Conservation (phyloP, 1,140 invertebrate genomes). For the Dendroctonus ponderosae region DNA sequence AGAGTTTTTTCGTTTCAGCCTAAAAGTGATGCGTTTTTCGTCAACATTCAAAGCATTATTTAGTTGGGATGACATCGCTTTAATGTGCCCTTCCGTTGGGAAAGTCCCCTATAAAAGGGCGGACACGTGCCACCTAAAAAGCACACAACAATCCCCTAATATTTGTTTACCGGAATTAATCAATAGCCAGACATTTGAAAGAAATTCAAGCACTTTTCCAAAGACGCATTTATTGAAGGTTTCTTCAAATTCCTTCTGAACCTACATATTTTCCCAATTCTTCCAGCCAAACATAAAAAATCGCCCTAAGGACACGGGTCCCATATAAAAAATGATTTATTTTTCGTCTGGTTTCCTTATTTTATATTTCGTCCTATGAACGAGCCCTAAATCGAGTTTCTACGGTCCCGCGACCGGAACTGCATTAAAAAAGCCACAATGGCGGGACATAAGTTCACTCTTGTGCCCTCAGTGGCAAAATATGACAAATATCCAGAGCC, state of each 20-base stretch:
- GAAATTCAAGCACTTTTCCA: too few species aligned
- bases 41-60: background rate
- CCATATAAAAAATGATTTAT: slow-evolving; percentile 3
- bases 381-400: slow-evolving; percentile 3
- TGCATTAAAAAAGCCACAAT: slow-evolving; percentile 29
- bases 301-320: too few species aligned
- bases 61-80: slow-evolving; percentile 7
- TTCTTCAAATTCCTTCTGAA: too few species aligned
- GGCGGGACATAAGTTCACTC: slow-evolving; percentile 23
- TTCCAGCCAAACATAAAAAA: too few species aligned
- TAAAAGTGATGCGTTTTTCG: too few species aligned
- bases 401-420: slow-evolving; percentile 19
- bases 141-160: background rate
- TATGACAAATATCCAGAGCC: slow-evolving; percentile 16
- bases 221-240: too few species aligned
- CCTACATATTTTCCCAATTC: too few species aligned
- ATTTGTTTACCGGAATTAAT: too few species aligned
- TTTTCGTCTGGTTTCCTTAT: slow-evolving; percentile 4
- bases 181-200: too few species aligned
- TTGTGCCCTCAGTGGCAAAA: slow-evolving; percentile 24
- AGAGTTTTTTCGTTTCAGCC: too few species aligned
- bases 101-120: background rate
- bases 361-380: slow-evolving; percentile 5
- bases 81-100: background rate
- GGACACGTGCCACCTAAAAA: slow-evolving; percentile 10